Base-by-base conservation (phyloP, 2,797 vertebrate genomes). In the Phalanger gymnotis region DNA sequence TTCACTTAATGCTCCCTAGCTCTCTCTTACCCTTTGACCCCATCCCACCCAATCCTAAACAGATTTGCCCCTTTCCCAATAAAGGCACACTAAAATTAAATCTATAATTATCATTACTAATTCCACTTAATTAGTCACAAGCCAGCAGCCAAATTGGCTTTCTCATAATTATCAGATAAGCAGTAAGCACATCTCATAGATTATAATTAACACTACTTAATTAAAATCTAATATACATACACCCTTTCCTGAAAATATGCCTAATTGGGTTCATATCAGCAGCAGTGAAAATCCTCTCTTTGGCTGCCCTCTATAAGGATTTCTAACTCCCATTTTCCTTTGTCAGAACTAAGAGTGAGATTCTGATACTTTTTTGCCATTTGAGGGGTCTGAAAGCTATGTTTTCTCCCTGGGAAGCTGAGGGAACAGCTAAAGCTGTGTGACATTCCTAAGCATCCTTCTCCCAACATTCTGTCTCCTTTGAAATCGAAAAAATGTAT, bases 171-270 rank as follows among this genome's bases (percentile, higher is more conserved):
- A 99, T 99, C 99, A 99, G 99, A 99, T 99, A 99, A 99, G 98
- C 98, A 98, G 98, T 99, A 99, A 99, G 98, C 98, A 99, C 99
- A 99, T 99, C 98, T 98, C 99, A 99, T 99, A 99, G 98, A 99
- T 99, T 99, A 99, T 99, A 99, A 99, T 99, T 99, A 99, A 99
- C 98, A 98, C 98, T 98, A 98, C 98, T 99, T 99, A 99, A 99
- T 99, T 99, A 99, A 99, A 99, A 99, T 98, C 98, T 98, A 99
- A 99, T 99, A 99, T 98, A 99, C 98, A 98, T 98, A 98, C 97
- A 98, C 98, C 98, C 98, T 98, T 98, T 98, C 98, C 98, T 97
- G 98, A 98, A 98, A 99, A 98, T 98, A 98, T 91, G 96, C 97
- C 98, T 98, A 98, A 98, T 98, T 99, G 98, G 97, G 98, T 98